phyloP scores from a whole-genome alignment of 2,797 vertebrate species.

The Periparus ater region DNA sequence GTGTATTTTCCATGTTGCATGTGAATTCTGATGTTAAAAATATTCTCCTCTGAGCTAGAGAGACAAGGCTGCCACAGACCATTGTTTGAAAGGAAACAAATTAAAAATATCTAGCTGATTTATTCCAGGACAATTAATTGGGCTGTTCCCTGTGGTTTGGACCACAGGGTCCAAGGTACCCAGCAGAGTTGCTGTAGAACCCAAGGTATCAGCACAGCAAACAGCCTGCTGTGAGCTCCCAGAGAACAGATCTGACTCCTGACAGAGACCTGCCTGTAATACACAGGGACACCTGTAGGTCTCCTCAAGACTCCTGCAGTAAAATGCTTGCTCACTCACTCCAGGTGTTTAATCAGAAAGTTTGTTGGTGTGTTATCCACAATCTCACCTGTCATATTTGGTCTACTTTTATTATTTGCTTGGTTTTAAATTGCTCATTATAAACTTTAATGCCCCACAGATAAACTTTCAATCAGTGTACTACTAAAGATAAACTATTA shows the following conservation, averaged over 20 bases:
- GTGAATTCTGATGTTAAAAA: neutral
- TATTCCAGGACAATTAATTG: neutral
- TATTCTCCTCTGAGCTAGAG: neutral
- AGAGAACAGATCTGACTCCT: neutral
- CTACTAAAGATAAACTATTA: slow-evolving; percentile 1
- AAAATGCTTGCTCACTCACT: neutral
- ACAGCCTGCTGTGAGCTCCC: neutral
- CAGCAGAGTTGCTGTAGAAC: fast-evolving
- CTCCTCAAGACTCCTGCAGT: neutral
- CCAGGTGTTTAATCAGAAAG: neutral
- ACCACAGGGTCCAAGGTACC: neutral
- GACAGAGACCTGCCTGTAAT: neutral
- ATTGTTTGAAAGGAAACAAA: neutral
- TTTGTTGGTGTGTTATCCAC: neutral
- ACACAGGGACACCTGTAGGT: neutral
- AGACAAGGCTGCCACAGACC: neutral
- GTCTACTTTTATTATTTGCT: neutral
- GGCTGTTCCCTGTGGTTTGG: neutral
- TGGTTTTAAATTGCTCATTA: neutral
- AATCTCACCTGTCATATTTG: neutral
- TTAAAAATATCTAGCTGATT: neutral
- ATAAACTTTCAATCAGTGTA: neutral
- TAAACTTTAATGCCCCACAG: neutral
- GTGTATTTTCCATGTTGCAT: neutral
- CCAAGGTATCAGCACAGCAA: neutral